Conservation (phyloP, 2,113 vertebrate species). For the Lontra canadensis region DNA sequence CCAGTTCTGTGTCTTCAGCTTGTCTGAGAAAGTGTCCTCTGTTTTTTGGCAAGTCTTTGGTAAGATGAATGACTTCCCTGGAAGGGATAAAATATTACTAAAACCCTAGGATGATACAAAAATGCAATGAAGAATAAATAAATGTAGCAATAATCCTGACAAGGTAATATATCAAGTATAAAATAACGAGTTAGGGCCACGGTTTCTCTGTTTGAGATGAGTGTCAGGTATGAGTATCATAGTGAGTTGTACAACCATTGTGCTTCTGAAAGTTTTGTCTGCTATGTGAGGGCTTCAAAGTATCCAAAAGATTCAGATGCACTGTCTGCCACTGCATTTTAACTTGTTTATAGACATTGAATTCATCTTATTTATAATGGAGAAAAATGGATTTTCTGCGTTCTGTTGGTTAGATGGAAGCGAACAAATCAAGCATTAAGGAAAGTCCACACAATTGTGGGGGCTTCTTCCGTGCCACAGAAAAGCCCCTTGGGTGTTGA, state of each 20-base stretch:
- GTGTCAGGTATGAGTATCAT: neutral
- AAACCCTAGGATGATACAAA: neutral
- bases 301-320: neutral
- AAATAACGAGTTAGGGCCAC: neutral
- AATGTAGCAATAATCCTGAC: neutral
- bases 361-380: slow-evolving; percentile 43
- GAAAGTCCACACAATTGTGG: neutral
- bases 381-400: slow-evolving; percentile 35
- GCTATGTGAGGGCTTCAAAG: neutral
- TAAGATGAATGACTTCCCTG: neutral
- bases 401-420: neutral
- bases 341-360: neutral
- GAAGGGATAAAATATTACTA: neutral
- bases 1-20: neutral
- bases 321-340: neutral
- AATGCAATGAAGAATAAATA: neutral
- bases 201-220: neutral
- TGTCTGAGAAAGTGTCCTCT: neutral
- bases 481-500: neutral
- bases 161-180: neutral
- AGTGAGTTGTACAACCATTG: too few relatives aligned
- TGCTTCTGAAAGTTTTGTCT: neutral
- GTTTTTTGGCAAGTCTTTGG: neutral
- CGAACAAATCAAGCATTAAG: neutral
- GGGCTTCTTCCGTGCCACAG: neutral